A percentile compares a stretch with the other conserved stretches of the same genome.
phyloP scores from a whole-genome alignment of 2,888 invertebrate species.

The Leptothorax acervorum region DNA sequence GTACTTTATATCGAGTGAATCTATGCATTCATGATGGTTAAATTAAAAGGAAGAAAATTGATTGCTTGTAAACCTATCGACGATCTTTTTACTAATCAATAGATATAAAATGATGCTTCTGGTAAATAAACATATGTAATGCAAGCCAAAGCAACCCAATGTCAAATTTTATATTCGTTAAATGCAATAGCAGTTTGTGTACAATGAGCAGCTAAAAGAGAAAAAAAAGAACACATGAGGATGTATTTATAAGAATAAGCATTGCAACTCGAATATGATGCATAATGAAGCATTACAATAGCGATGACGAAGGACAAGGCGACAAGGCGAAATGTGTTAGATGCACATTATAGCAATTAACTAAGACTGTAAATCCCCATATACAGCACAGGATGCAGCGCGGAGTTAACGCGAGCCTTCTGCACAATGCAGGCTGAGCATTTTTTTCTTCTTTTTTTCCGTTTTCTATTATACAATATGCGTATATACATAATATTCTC shows the following conservation, averaged over 20 bases:
- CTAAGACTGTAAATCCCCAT: constrained; percentile 81
- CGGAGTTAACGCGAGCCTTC: constrained; percentile 67
- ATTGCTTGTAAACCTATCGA: constrained; percentile 80
- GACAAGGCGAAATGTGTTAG: constrained; percentile 73
- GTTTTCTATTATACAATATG: constrained; percentile 69
- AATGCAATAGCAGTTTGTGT: constrained; percentile 65
- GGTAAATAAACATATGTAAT: constrained; percentile 81
- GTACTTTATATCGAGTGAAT: constrained; percentile 75
- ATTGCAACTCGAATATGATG: constrained; percentile 78
- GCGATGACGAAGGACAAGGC: constrained; percentile 71
- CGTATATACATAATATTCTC: constrained; percentile 54
- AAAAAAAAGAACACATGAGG: constrained; percentile 68
- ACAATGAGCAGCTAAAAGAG: constrained; percentile 63
- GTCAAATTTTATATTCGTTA: constrained; percentile 77
- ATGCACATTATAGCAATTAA: constrained; percentile 80
- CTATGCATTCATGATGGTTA: constrained; percentile 74
- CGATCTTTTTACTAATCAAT: constrained; percentile 83
- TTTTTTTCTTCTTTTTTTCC: constrained; percentile 66
- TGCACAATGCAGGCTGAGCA: constrained; percentile 74
- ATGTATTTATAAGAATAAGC: constrained; percentile 81
- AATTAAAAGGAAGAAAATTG: constrained; percentile 72
- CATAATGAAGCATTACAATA: constrained; percentile 81
- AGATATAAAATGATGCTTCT: constrained; percentile 81
- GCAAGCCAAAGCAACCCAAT: constrained; percentile 80
- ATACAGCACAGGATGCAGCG: constrained; percentile 68